Conservation (phyloP, 2,797 vertebrate genomes). For the Melanotaenia maccullochi region DNA sequence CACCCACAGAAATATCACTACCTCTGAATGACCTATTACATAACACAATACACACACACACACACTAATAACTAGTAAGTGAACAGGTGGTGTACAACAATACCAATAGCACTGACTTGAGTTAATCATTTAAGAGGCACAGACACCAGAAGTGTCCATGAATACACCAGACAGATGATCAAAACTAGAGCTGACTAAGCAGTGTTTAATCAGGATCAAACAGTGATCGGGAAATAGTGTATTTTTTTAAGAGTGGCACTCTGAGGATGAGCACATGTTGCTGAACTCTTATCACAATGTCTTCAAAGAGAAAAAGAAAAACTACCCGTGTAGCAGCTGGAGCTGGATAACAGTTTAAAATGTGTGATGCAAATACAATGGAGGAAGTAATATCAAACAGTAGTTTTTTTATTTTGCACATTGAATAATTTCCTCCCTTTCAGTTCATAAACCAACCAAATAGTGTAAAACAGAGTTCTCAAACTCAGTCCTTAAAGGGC, state of each 20-base stretch:
- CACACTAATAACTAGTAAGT: constrained; percentile 25
- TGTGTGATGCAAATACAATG: too few species aligned
- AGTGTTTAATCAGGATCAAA: background rate
- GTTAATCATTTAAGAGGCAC: background rate
- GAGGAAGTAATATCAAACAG: too few species aligned
- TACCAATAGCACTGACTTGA: background rate
- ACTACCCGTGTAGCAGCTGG: background rate
- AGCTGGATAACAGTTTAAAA: background rate
- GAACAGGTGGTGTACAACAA: constrained; percentile 46
- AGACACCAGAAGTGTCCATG: background rate
- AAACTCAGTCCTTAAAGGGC: too few species aligned
- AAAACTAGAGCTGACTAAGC: constrained; percentile 16
- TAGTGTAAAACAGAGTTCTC: too few species aligned
- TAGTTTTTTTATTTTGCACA: too few species aligned
- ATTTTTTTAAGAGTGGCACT: background rate
- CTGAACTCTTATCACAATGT: background rate
- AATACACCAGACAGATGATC: constrained; percentile 5
- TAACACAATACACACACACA: constrained; percentile 12
- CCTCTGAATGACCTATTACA: constrained; percentile 28
- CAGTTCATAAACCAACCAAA: too few species aligned
- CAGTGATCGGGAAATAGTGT: background rate
- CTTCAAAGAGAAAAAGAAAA: background rate
- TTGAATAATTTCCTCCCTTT: background rate
- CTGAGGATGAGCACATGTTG: background rate
- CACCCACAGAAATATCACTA: constrained; percentile 35